Base-by-base conservation (phyloP, 2,888 invertebrate genomes). In the Volucella inflata region DNA sequence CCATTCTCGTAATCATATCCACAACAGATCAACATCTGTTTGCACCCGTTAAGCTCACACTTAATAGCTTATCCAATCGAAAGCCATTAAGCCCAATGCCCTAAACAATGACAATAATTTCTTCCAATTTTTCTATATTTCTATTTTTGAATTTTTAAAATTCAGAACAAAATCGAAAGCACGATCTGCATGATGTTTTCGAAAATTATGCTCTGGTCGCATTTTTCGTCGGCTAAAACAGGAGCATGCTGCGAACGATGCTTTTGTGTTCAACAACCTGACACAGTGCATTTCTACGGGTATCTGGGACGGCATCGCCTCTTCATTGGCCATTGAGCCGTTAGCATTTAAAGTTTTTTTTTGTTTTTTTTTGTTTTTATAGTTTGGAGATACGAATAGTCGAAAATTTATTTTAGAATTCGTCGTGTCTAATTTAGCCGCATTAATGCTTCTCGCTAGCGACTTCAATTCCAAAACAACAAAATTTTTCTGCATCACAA, bases 291-390 rank as follows among this genome's bases (percentile, higher is more conserved):
- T 70, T 59, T 71, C 30, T 75, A 30, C 30, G 30, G 30, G 4
- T 30, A 84, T 75, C 79, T 84, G 79, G 79, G 84, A 64, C 84
- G 75, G 30, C 64, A 55, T 60, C 70, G 59, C 59, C 48, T 79
- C 30, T 30, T 30, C 74, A 75, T 74, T 79, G 75, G 84, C 84
- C 79, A 79, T 84, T 84, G 67, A 75, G 83, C 75, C 79, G 79
- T 84, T 84, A 79, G 84, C 79, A 71, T 71, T 70, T 62, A 55
- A 70, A 77, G 30, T 30, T 30, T 6, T 21, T 2, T 2, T 21
- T 21, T 30, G 4, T 30, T 30, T 30, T 30, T 0, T 30, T 30
- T 70, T 21, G 21, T 70, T 48, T 62, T 60, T 40, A 55, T 42
- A 55, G 59, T 70, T 79, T 84, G 84, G 75, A 80, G 60, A 30